phyloP scores from a whole-genome alignment of 2,888 invertebrate genomes.

The Deroplatys truncata region DNA sequence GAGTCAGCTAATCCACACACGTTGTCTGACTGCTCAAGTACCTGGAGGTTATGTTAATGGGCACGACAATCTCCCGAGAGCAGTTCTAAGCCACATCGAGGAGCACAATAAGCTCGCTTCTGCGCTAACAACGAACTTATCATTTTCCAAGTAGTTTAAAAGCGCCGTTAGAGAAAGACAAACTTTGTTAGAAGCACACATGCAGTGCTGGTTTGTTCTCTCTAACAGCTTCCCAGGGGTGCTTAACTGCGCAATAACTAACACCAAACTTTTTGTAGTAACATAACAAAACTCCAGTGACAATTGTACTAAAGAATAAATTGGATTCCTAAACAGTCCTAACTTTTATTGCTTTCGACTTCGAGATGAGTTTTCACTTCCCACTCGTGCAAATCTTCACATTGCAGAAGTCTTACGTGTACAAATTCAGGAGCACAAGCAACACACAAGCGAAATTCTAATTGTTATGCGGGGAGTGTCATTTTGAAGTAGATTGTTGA shows the following conservation, averaged over 20 bases:
- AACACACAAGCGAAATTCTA: too few species aligned
- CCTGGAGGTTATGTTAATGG: background rate
- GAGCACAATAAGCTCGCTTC: background rate
- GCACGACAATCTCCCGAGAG: background rate
- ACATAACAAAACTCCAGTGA: background rate
- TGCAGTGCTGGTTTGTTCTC: background rate
- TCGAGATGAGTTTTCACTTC: too few species aligned
- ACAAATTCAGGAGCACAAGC: too few species aligned
- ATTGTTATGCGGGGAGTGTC: too few species aligned
- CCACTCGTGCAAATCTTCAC: too few species aligned
- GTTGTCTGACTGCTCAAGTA: background rate
- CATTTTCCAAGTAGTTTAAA: background rate
- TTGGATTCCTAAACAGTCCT: background rate
- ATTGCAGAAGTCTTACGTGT: too few species aligned
- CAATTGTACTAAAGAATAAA: background rate
- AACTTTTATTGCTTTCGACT: background rate
- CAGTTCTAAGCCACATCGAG: background rate
- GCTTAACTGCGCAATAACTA: background rate
- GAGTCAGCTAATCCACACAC: background rate
- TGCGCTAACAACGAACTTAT: background rate
- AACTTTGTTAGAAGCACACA: background rate
- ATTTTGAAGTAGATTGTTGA: too few species aligned
- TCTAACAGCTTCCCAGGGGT: too few species aligned
- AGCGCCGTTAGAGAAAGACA: background rate
- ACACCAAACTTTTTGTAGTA: background rate